A percentile compares a stretch with the other conserved stretches of the same genome.
These are phyloP conservation scores for Drosophila santomea DNA, from an alignment of 1,140 invertebrate species.

Conservation along the genomic window DNA sequence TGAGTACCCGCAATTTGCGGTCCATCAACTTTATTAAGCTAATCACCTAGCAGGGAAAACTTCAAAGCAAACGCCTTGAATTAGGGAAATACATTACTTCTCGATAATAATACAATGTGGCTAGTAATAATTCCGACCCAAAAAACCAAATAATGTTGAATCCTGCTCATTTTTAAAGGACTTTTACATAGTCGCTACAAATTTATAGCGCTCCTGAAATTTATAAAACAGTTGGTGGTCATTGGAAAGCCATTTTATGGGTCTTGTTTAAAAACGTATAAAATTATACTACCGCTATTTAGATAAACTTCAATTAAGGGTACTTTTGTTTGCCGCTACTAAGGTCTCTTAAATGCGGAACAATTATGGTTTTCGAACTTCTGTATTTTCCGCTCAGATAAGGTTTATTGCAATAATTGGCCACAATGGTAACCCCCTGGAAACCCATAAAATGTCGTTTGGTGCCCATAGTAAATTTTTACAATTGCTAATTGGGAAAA, in stretches of 20 bases:
- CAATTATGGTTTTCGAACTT: neutral
- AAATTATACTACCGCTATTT: too few species aligned
- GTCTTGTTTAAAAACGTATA: too few species aligned
- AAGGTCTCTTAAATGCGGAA: neutral
- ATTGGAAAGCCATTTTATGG: too few species aligned
- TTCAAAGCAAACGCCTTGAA: constrained; percentile 8
- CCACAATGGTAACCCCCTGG: neutral
- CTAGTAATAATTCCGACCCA: neutral
- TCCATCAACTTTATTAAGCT: constrained; percentile 14
- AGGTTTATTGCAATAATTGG: constrained; percentile 12
- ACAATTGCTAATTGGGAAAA: neutral
- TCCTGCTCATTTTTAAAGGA: neutral
- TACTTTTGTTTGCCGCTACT: neutral
- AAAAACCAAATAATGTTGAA: neutral
- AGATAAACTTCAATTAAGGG: neutral
- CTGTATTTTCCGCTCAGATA: constrained; percentile 6
- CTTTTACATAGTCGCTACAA: too few species aligned
- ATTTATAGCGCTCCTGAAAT: too few species aligned
- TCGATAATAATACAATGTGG: constrained; percentile 12
- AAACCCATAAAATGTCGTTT: constrained; percentile 2
- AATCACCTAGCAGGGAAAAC: constrained; percentile 17
- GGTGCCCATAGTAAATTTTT: constrained; percentile 4
- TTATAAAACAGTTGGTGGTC: too few species aligned
- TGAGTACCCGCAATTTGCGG: constrained; percentile 85
- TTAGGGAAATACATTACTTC: neutral